Evolutionary conservation across 30 jellyfish, hydroid and myxozoan species (phyloP).

Genomic region (Phacellophora camtschatica): DNA sequence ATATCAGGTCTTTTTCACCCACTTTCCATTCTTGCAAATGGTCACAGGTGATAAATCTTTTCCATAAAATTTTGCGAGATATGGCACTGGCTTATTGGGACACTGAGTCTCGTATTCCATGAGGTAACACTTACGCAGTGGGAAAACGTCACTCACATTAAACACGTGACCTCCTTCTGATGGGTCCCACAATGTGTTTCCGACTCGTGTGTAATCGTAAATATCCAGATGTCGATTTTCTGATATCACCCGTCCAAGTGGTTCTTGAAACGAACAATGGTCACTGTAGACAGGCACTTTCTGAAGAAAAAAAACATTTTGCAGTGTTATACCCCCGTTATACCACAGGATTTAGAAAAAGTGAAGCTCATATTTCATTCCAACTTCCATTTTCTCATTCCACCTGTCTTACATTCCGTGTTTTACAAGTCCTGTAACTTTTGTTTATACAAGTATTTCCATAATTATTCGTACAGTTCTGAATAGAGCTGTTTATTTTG

Average conservation of each 20-base stretch:
- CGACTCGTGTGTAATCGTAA: slow-evolving; percentile 62
- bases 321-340: not conserved
- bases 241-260: slow-evolving; percentile 80
- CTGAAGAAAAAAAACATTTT: not conserved
- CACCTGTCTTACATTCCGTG: no score
- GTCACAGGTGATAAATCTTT: slow-evolving; percentile 46
- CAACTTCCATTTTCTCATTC: no score
- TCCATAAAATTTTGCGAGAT: slow-evolving; percentile 55
- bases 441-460: no score
- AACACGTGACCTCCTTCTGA: slow-evolving; percentile 85
- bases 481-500: no score
- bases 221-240: slow-evolving; percentile 82
- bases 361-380: no score
- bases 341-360: no score
- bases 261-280: slow-evolving; percentile 95
- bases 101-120: slow-evolving; percentile 63
- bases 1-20: slow-evolving; percentile 53
- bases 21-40: slow-evolving; percentile 72
- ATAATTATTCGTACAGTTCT: no score
- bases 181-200: slow-evolving; percentile 68
- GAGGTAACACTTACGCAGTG: slow-evolving; percentile 69
- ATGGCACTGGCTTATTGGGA: slow-evolving; percentile 69
- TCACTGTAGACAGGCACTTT: slow-evolving; percentile 59
- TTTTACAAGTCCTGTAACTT: no score
- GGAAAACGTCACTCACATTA: slow-evolving; percentile 72